Conservation (phyloP, 2,888 invertebrate genomes). For the Drosophila nigritarsus region DNA sequence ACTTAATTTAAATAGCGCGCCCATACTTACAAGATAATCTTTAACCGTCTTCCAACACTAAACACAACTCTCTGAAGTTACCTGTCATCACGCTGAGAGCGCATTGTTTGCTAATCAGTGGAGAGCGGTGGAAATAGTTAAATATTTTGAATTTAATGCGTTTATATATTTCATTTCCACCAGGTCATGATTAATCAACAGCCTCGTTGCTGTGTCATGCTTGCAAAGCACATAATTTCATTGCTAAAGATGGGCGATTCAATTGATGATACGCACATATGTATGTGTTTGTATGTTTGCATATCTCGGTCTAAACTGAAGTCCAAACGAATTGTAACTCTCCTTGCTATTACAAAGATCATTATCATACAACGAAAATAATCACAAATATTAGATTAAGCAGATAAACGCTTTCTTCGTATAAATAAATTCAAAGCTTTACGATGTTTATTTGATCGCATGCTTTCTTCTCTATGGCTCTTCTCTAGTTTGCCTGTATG, state of each 20-base stretch:
- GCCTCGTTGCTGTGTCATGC: slow-evolving; percentile 40
- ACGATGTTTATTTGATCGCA: not conserved
- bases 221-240: slow-evolving; percentile 10
- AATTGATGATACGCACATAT: not conserved
- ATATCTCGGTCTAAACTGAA: not conserved
- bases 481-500: not conserved
- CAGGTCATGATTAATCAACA: slow-evolving; percentile 16
- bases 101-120: not conserved
- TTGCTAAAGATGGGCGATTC: slow-evolving; percentile 3
- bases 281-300: not conserved
- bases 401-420: not conserved
- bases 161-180: not conserved
- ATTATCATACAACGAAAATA: not conserved
- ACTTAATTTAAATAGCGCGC: slow-evolving; percentile 27
- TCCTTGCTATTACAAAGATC: not conserved
- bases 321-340: not conserved
- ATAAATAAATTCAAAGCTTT: slow-evolving; percentile 7
- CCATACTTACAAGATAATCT: not conserved
- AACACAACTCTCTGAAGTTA: slow-evolving; percentile 4
- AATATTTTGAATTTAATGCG: not conserved
- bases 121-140: not conserved
- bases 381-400: not conserved
- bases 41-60: slow-evolving; percentile 18
- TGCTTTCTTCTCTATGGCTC: not conserved
- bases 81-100: not conserved